A percentile compares a stretch with the other conserved stretches of the same genome.
These are phyloP conservation scores for Amphibalanus amphitrite DNA, from an alignment of 1,140 invertebrate species.

Conservation along the genomic window DNA sequence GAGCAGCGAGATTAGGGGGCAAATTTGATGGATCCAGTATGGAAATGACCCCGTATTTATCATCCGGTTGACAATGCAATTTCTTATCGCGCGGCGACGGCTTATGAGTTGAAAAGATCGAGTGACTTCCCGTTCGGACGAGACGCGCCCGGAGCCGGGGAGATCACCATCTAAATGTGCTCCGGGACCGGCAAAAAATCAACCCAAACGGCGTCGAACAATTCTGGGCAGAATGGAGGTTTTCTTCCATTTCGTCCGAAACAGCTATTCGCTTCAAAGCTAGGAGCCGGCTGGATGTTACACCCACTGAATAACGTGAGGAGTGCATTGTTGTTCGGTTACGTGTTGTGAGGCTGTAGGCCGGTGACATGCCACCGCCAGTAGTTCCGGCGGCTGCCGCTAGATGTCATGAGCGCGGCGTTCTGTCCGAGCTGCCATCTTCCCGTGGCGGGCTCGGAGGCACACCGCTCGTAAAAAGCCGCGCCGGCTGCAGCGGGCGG, in stretches of 20 bases:
- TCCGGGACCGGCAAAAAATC: background rate
- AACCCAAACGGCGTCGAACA: background rate
- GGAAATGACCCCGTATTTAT: conserved; percentile 3
- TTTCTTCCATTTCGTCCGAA: too few species aligned
- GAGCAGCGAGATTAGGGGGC: background rate
- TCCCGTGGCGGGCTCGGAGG: background rate
- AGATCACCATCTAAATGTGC: background rate
- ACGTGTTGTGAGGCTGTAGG: too few species aligned
- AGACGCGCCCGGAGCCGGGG: too few species aligned
- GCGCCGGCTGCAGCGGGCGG: too few species aligned
- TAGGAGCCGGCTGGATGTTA: too few species aligned
- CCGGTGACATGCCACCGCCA: too few species aligned
- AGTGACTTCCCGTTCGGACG: background rate
- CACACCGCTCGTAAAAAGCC: background rate
- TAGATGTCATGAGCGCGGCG: background rate
- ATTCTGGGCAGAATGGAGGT: too few species aligned
- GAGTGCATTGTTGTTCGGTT: too few species aligned
- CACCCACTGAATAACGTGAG: too few species aligned
- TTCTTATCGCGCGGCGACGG: conserved; percentile 1
- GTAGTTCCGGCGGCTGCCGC: background rate
- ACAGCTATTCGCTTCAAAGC: too few species aligned
- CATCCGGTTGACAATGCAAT: conserved; percentile 5
- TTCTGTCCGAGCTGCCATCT: background rate
- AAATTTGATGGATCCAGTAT: conserved; percentile 5
- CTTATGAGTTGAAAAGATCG: conserved; percentile 1